phyloP scores from a whole-genome alignment of 1,140 invertebrate genomes.

The Manduca sexta region DNA sequence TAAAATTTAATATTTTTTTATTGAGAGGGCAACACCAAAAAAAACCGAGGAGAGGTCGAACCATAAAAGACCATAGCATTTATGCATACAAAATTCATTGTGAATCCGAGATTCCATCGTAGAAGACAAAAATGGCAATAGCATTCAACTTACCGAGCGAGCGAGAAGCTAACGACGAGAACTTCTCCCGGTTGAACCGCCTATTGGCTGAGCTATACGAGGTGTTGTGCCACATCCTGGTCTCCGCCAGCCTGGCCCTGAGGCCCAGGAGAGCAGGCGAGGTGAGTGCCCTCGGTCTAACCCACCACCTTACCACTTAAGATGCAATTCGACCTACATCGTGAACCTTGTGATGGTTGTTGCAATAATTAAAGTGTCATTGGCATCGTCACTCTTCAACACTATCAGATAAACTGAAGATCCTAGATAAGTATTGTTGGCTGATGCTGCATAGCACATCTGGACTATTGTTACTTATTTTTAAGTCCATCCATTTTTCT shows the following conservation, averaged over 20 bases:
- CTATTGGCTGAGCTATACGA: conserved; percentile 70
- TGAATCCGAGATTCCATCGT: conserved; percentile 57
- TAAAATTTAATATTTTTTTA: background rate
- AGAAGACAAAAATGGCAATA: conserved; percentile 71
- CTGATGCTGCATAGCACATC: conserved; percentile 67
- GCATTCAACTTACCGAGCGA: conserved; percentile 70
- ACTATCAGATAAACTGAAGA: conserved; percentile 68
- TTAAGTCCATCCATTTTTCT: conserved; percentile 56
- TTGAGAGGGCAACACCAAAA: conserved; percentile 4
- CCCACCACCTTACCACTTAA: conserved; percentile 71
- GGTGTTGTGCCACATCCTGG: conserved; percentile 68
- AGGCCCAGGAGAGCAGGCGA: conserved; percentile 60
- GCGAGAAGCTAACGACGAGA: conserved; percentile 68
- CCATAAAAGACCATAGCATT: conserved; percentile 40
- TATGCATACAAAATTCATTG: conserved; percentile 62
- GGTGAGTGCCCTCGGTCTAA: conserved; percentile 68
- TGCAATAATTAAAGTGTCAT: conserved; percentile 66
- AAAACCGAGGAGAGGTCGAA: conserved; percentile 21
- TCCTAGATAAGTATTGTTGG: conserved; percentile 67
- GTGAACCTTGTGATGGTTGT: conserved; percentile 70
- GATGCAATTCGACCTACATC: conserved; percentile 73
- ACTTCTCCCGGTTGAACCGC: conserved; percentile 70
- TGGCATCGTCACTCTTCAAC: conserved; percentile 67
- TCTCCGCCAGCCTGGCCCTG: conserved; percentile 62
- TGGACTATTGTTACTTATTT: conserved; percentile 69